Evolutionary conservation across 2,113 vertebrate genomes (phyloP).

Genomic region (Saccopteryx leptura): DNA sequence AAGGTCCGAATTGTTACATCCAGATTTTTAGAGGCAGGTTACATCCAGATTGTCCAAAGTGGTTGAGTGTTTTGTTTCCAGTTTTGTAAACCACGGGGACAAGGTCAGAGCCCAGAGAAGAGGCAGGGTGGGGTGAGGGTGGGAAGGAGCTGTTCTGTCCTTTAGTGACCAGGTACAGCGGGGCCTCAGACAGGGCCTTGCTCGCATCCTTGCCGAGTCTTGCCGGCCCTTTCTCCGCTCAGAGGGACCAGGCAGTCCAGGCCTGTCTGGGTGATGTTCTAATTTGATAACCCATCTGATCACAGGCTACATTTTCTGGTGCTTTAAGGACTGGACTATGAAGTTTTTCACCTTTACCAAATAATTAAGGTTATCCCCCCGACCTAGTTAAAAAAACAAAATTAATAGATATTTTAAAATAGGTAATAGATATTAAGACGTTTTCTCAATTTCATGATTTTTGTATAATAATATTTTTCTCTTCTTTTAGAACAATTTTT

Average conservation of each 20-base stretch:
- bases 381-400: background rate
- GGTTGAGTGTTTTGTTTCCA: background rate
- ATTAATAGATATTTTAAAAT: background rate
- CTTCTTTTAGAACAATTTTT: too few species aligned
- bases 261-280: background rate
- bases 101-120: background rate
- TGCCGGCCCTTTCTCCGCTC: background rate
- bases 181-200: too few species aligned
- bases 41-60: background rate
- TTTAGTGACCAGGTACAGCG: background rate
- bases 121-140: background rate
- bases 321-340: background rate
- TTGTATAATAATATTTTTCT: background rate
- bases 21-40: background rate
- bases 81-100: background rate
- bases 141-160: background rate
- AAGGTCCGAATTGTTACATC: too few species aligned
- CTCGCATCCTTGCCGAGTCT: too few species aligned
- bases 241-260: background rate
- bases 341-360: background rate
- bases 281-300: background rate
- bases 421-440: background rate
- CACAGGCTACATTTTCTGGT: background rate
- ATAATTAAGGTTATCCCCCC: background rate
- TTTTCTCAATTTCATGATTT: constrained; percentile 40